phyloP scores from a whole-genome alignment of 2,888 invertebrate genomes.

The Calephelis perditalis region DNA sequence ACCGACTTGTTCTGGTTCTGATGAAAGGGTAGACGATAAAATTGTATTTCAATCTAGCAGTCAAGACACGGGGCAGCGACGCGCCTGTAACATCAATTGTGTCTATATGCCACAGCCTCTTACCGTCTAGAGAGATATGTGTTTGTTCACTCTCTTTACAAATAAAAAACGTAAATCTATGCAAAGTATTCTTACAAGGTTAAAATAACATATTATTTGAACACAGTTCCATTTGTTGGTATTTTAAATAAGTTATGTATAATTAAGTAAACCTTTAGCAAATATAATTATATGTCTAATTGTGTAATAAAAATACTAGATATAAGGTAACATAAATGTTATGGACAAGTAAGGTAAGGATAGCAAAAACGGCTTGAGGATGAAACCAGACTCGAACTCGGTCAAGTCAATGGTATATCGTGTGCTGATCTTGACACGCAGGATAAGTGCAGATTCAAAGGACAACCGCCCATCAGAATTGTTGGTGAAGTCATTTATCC shows the following conservation, averaged over 20 bases:
- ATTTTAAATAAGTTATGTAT: conserved; percentile 7
- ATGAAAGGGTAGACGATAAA: too few species aligned
- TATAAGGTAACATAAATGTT: conserved; percentile 14
- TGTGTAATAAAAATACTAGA: conserved; percentile 5
- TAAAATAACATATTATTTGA: neutral
- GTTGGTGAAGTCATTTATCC: too few species aligned
- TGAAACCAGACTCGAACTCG: conserved; percentile 41
- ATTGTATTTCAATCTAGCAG: too few species aligned
- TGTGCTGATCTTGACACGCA: conserved; percentile 53
- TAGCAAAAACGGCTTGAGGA: conserved; percentile 25
- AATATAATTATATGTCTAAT: neutral
- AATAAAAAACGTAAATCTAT: too few species aligned
- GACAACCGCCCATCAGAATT: conserved; percentile 6
- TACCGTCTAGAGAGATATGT: too few species aligned
- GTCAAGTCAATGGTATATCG: conserved; percentile 56
- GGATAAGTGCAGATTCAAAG: conserved; percentile 21
- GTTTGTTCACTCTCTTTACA: too few species aligned
- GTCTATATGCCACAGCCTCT: too few species aligned
- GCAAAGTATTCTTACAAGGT: neutral
- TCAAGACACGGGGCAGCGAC: too few species aligned
- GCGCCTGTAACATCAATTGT: too few species aligned
- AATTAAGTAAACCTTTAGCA: conserved; percentile 1
- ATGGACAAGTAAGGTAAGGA: conserved; percentile 26
- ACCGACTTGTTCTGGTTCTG: too few species aligned
- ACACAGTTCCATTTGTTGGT: neutral